Evolutionary conservation across 2,888 invertebrate species (phyloP), one percentile per base, ranked within the genome.

Genomic region (Nasonovia ribisnigri): DNA sequence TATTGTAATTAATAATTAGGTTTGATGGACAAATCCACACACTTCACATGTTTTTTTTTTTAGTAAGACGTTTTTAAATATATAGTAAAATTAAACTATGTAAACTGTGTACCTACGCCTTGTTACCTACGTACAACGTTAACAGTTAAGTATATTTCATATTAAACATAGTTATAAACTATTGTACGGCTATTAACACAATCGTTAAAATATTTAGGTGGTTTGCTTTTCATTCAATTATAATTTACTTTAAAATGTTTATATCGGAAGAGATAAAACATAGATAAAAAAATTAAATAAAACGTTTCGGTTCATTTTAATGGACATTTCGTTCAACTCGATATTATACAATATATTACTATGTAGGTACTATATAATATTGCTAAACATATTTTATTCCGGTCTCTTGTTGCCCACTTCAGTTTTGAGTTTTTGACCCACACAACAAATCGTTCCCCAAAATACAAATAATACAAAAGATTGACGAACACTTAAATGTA

Each of bases 381-480:
- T 86, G 86, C 91, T 43, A 46, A 86, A 91, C 57, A n/a, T 36
- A 6, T 26, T 57, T 13, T 57, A 46, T 88, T 29, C 29, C 42
- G 84, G 42, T 51, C 90, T 42, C 42, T 91, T 4, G 84, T 91
- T 60, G 46, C 24, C 91, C 91, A 91, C 86, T 91, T 86, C 36
- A 86, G 91, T n/a, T n/a, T 77, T 54, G 24, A 51, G 88, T 77
- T 77, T 77, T 43, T 67, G 48, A 77, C 90, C 90, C 67, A 48
- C 67, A n/a, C 90, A 46, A 46, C n/a, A 90, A 90, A 67, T 48
- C 67, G 46, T 90, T n/a, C 90, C 57, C 67, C 67, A 36, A 77
- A 67, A 54, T 86, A 42, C 20, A 42, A 67, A 48, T 48, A 26
- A 20, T 36, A 57, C 86, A 86, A 91, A 86, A 86, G 91, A 60